Base-by-base conservation (phyloP, 2,113 vertebrate genomes). In the Lepidiolamprologus cunningtoni region DNA sequence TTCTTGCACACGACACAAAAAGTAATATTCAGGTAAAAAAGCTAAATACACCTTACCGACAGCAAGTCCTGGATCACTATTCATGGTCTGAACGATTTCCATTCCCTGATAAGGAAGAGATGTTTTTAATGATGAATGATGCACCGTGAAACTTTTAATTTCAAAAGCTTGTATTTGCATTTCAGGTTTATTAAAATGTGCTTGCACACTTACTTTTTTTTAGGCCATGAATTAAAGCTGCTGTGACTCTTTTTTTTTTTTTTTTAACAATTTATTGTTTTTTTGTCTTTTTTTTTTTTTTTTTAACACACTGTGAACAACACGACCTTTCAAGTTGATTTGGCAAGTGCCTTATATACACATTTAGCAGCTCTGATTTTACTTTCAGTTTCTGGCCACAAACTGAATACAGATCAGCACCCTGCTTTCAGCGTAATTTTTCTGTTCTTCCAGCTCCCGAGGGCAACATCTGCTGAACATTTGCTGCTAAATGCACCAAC, bases 51-150 rank as follows among this genome's bases (percentile, higher is more conserved):
- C 85, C 97, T 33, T 97, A 99, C 99, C 99, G 81, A 99, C 98
- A 89, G 99, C 99, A 63, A 99, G 97, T 90, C 99, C 99, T 5
- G 99, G 99, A 88, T 99, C 99, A 3, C 98, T 99, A 92, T 99
- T 99, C 98, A 99, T 99, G 14, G 98, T 99, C 96, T 99, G 99
- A 82, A 99, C 98, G 47, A 99, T 99, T 95, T 99, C 99, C 99
- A 99, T 99, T 85, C 99, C 99, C 99, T 99, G 95, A 82, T 45
- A 40, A 37, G 42, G 12, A 84, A 71, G 7, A 85, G 9, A 76
- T 3, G 17, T n/a, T 78, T 33, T 31, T 11, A 14, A 52, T 79
- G 4, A 61, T 55, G 9, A 45, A 26, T 52, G 21, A 31, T 52
- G 45, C 45, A 31, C 26, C 1, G 4, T 31, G 9, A 76, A 28